A percentile compares a stretch with the other conserved stretches of the same genome.
phyloP scores from a whole-genome alignment of 2,888 invertebrate genomes.

The Habroteleia sp. region DNA sequence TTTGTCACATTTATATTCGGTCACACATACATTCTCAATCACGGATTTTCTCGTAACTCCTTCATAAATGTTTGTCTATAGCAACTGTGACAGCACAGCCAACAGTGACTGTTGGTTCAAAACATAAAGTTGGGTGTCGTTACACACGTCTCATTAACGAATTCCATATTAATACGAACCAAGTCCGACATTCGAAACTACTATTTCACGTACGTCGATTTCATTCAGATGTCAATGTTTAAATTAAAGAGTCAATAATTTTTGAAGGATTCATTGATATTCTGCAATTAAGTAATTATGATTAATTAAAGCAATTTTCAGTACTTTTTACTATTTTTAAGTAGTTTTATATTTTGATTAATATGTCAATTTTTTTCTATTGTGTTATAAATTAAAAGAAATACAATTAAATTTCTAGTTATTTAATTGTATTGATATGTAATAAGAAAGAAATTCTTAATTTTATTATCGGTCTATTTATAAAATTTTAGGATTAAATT shows the following conservation, averaged over 20 bases:
- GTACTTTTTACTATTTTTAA: too few relatives aligned
- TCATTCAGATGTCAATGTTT: slow-evolving; percentile 23
- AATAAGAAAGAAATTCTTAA: too few relatives aligned
- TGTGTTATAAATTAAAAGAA: too few relatives aligned
- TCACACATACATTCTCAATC: not conserved
- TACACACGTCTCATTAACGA: slow-evolving; percentile 23
- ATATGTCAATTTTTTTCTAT: too few relatives aligned
- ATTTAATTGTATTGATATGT: too few relatives aligned
- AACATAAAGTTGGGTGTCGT: slow-evolving; percentile 25
- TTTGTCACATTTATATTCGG: slow-evolving; percentile 15
- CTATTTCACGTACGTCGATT: slow-evolving; percentile 22
- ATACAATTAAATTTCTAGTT: too few relatives aligned
- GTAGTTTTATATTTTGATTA: too few relatives aligned
- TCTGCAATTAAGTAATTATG: not conserved
- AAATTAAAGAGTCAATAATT: slow-evolving; percentile 17
- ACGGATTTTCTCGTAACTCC: slow-evolving; percentile 36
- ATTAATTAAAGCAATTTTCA: not conserved
- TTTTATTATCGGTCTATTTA: too few relatives aligned
- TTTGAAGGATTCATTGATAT: too few relatives aligned
- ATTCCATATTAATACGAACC: slow-evolving; percentile 15
- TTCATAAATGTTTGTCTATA: slow-evolving; percentile 32
- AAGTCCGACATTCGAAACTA: slow-evolving; percentile 23
- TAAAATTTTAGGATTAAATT: too few relatives aligned
- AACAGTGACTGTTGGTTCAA: slow-evolving; percentile 27
- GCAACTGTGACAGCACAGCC: too few relatives aligned